Percentiles rank a stretch among this genome's conserved stretches.
Conservation (phyloP, 2,113 vertebrate species). For the Saimiri boliviensis region DNA sequence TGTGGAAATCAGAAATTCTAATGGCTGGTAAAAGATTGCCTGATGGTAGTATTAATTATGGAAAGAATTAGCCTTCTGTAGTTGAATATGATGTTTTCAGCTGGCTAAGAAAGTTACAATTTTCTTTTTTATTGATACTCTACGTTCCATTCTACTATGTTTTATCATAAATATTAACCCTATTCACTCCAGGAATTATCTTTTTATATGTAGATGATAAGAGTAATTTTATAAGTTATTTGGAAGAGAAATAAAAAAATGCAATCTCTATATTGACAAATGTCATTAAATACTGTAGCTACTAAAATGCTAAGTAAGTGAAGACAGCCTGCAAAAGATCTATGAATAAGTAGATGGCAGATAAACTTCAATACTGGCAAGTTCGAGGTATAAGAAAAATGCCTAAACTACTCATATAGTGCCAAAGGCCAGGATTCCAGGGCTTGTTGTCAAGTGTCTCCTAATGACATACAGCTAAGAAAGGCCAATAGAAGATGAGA, state of each 20-base stretch:
- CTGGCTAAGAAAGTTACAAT: background rate
- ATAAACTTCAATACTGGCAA: background rate
- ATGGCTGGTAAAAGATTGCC: background rate
- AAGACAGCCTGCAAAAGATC: background rate
- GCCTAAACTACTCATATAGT: background rate
- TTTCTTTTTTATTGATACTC: background rate
- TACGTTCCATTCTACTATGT: background rate
- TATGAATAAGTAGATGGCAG: background rate
- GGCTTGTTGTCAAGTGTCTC: background rate
- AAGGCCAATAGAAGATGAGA: background rate
- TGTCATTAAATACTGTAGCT: background rate
- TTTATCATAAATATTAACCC: conserved; percentile 3
- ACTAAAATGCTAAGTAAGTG: background rate
- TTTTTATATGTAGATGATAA: background rate
- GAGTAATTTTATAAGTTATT: background rate
- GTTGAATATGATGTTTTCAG: background rate
- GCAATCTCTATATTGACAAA: background rate
- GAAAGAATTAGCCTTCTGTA: background rate
- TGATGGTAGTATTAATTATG: background rate
- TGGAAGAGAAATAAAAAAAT: background rate
- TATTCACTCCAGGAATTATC: background rate
- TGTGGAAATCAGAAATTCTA: conserved; percentile 28
- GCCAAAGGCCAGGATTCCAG: background rate
- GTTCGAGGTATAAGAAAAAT: background rate
- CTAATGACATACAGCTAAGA: background rate